A percentile compares a stretch with the other conserved stretches of the same genome.
Evolutionary conservation across 2,888 invertebrate species (phyloP).

Genomic region (Caenorhabditis sp.): DNA sequence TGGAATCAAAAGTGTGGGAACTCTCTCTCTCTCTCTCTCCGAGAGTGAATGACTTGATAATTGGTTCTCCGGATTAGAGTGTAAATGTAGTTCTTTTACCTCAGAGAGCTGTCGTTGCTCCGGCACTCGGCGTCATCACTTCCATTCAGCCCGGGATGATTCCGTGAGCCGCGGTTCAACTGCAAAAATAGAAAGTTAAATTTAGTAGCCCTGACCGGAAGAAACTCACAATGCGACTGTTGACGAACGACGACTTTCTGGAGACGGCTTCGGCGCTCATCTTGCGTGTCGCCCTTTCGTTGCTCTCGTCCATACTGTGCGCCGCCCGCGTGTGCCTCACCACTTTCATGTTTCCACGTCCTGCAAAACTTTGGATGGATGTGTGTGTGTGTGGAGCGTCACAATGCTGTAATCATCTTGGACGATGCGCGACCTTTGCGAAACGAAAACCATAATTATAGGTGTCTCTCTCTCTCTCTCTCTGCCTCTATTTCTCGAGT

Average conservation of each 20-base stretch:
- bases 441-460: constrained; percentile 42
- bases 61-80: background rate
- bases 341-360: constrained; percentile 63
- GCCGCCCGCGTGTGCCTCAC: constrained; percentile 66
- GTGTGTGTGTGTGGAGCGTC: background rate
- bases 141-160: constrained; percentile 59
- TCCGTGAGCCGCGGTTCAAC: constrained; percentile 57
- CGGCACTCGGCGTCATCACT: constrained; percentile 62
- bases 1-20: constrained; percentile 23
- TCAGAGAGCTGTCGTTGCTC: constrained; percentile 63
- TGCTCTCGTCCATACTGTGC: constrained; percentile 68
- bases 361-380: constrained; percentile 26
- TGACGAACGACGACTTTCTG: constrained; percentile 69
- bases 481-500: constrained; percentile 2
- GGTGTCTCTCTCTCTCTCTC: constrained; percentile 10
- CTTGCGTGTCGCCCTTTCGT: constrained; percentile 64
- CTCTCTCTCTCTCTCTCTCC: too few relatives aligned
- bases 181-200: constrained; percentile 13
- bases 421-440: constrained; percentile 19
- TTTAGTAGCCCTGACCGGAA: background rate
- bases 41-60: constrained; percentile 15
- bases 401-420: background rate
- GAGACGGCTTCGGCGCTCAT: constrained; percentile 69
- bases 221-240: constrained; percentile 66
- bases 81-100: constrained; percentile 17